Conservation (phyloP, 2,888 invertebrate genomes). For the Hirtodrosophila duncani region DNA sequence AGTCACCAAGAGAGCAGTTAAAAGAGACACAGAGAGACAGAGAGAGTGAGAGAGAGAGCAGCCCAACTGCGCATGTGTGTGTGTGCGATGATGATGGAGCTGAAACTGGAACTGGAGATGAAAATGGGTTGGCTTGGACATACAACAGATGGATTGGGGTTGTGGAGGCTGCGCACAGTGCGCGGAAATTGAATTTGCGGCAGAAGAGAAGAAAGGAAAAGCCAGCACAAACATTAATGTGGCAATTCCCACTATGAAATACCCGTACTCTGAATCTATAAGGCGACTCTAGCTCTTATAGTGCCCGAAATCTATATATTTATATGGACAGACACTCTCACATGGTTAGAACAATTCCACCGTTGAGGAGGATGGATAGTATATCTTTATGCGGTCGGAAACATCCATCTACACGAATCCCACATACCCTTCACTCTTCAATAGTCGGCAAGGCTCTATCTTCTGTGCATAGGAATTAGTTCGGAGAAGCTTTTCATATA, state of each 20-base stretch:
- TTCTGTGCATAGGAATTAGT: too few relatives aligned
- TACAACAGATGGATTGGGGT: conserved; percentile 5
- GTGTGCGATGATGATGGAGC: neutral
- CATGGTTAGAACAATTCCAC: too few relatives aligned
- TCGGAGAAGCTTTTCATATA: too few relatives aligned
- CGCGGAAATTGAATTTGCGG: conserved; percentile 72
- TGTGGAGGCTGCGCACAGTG: conserved; percentile 63
- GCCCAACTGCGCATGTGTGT: conserved; percentile 36
- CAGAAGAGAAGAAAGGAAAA: conserved; percentile 32
- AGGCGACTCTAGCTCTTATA: too few relatives aligned
- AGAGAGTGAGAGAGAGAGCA: conserved; percentile 4
- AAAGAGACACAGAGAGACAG: conserved; percentile 1
- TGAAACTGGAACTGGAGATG: neutral
- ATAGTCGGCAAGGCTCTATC: too few relatives aligned
- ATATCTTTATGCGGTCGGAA: too few relatives aligned
- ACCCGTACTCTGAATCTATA: too few relatives aligned
- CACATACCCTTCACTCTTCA: too few relatives aligned
- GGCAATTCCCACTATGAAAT: conserved; percentile 9
- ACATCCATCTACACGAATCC: too few relatives aligned
- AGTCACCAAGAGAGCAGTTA: conserved; percentile 21
- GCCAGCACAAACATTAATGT: neutral
- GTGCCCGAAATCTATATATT: too few relatives aligned
- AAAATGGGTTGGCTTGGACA: neutral
- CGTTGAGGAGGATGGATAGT: too few relatives aligned
- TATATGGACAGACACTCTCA: too few relatives aligned